Evolutionary conservation across 2,888 invertebrate species (phyloP), one percentile per base, ranked within the genome.

Genomic region (Dynastes maya): DNA sequence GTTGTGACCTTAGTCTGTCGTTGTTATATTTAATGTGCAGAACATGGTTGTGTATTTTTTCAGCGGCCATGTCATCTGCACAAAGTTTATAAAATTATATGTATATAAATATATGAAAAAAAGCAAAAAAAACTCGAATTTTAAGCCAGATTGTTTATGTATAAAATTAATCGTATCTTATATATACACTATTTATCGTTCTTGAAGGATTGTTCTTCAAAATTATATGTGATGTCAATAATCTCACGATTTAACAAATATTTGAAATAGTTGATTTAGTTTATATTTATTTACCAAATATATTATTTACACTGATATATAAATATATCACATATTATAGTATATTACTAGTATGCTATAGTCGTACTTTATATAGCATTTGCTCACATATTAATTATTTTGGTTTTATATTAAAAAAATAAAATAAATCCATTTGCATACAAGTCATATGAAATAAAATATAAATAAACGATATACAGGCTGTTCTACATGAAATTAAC

Each of bases 1-100:
- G 91, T 92, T 92, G 91, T 91, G 91, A 91, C 91, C 91, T 92
- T 92, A 91, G 91, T 91, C 90, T 91, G 91, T 91, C 87, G 88
- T 89, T 89, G 88, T 89, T 89, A 88, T 74, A 74, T 89, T 88
- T 88, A 88, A 86, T 85, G 88, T 86, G 86, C 83, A 83, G 83
- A 82, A 83, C 83, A 78, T 80, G 81, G 76, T 82, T 81, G 81
- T 74, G 61, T 74, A 61, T 74, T 80, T 83, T 83, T 84, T 84
- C 82, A 77, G 80, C 83, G 81, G 79, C 83, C 80, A 55, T 32
- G 76, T 71, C 67, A 78, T 83, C 84, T 83, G 84, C 84, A 82
- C 85, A 85, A 86, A 86, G 88, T 89, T 89, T 89, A 88, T 87
- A 88, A 88, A 85, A 88, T 87, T 89, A 89, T 88, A 88, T 89